phyloP scores from a whole-genome alignment of 1,140 invertebrate species.

The Euura lappo region DNA sequence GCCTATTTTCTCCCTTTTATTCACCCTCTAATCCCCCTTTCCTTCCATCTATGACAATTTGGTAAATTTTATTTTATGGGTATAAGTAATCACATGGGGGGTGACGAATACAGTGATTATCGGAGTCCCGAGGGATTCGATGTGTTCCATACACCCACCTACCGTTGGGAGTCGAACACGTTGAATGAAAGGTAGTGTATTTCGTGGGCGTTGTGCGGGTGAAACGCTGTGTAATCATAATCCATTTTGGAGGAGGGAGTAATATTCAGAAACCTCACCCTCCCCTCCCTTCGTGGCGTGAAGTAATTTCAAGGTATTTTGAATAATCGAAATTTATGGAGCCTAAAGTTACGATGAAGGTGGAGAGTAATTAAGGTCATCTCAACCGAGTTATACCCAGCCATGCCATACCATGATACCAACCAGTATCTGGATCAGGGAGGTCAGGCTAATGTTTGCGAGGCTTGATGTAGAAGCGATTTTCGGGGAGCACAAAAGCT shows the following conservation, averaged over 20 bases:
- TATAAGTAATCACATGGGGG: background rate
- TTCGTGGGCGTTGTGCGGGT: no score
- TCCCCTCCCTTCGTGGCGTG: background rate
- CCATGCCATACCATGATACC: background rate
- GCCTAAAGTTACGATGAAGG: background rate
- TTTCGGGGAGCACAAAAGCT: background rate
- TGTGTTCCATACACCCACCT: background rate
- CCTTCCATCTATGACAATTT: background rate
- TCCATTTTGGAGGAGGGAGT: no score
- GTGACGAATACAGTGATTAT: background rate
- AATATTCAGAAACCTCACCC: no score
- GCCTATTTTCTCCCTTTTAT: background rate
- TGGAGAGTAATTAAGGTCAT: background rate
- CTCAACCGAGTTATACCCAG: background rate
- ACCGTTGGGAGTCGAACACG: no score
- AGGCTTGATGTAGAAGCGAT: conserved; percentile 15
- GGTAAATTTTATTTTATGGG: background rate
- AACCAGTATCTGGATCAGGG: no score
- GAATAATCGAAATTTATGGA: conserved; percentile 3
- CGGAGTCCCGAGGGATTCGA: background rate
- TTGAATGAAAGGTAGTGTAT: no score
- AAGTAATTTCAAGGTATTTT: background rate
- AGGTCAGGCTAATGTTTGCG: background rate
- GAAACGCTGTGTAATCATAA: no score
- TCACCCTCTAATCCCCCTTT: background rate